A percentile compares a stretch with the other conserved stretches of the same genome.
phyloP scores from a whole-genome alignment of 2,888 invertebrate species.

The Laothoe populi region DNA sequence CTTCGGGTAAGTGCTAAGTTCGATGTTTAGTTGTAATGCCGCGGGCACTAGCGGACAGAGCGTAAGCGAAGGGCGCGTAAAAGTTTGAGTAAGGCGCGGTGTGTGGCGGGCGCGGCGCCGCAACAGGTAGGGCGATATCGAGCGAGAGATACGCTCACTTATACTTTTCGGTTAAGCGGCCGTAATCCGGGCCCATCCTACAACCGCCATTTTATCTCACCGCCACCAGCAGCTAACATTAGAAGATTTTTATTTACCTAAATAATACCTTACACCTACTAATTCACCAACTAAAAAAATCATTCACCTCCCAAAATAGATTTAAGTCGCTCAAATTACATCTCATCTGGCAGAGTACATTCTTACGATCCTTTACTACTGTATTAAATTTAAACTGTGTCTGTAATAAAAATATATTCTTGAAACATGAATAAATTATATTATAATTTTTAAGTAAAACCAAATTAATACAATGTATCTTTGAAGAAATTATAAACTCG shows the following conservation, averaged over 20 bases:
- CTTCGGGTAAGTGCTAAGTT: constrained; percentile 62
- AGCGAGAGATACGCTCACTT: constrained; percentile 62
- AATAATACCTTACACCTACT: not conserved
- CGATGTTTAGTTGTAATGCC: constrained; percentile 39
- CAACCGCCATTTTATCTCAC: constrained; percentile 66
- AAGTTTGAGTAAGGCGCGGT: constrained; percentile 59
- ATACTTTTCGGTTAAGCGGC: constrained; percentile 63
- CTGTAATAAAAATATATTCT: not conserved
- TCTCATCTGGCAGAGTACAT: not conserved
- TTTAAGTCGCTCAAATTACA: not conserved
- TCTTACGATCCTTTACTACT: not conserved
- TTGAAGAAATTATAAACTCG: too few species aligned
- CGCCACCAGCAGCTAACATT: not conserved
- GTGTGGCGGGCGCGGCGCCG: constrained; percentile 61
- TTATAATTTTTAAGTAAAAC: not conserved
- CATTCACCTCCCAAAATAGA: not conserved
- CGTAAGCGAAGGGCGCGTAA: constrained; percentile 59
- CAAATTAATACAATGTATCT: too few species aligned
- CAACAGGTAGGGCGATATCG: constrained; percentile 75
- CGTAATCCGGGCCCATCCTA: constrained; percentile 57
- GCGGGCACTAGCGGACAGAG: constrained; percentile 35
- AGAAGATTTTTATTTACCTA: not conserved
- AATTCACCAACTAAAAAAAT: not conserved
- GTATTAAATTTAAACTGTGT: not conserved
- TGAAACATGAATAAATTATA: not conserved